Evolutionary conservation across 1,140 invertebrate species (phyloP).

Genomic region (Microvelia longipes): DNA sequence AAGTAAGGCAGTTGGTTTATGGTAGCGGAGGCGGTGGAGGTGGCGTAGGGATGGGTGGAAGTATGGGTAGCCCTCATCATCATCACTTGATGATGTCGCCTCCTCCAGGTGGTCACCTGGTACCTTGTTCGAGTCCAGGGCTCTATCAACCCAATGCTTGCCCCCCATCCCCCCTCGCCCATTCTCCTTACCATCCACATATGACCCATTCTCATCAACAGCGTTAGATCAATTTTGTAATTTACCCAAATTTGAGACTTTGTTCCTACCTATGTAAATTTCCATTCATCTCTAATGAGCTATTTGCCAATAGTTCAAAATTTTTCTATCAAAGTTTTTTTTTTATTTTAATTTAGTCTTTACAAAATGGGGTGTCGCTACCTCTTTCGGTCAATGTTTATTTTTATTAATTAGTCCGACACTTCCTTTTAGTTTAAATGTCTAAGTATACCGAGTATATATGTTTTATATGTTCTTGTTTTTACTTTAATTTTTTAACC

Average conservation of each 20-base stretch:
- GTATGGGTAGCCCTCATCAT: slow-evolving; percentile 25
- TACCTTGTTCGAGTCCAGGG: slow-evolving; percentile 39
- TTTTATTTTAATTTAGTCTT: background rate
- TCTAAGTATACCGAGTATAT: too few species aligned
- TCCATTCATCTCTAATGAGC: background rate
- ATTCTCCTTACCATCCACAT: slow-evolving; percentile 38
- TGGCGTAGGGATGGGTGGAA: slow-evolving; percentile 41
- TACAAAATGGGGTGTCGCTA: background rate
- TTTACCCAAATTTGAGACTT: background rate
- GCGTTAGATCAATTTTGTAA: slow-evolving; percentile 33
- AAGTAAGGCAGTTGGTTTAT: slow-evolving; percentile 90
- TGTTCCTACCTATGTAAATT: background rate
- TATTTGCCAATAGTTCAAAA: background rate
- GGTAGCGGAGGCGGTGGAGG: slow-evolving; percentile 38
- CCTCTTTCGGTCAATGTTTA: background rate
- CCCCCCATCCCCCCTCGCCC: slow-evolving; percentile 42
- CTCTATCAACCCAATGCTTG: slow-evolving; percentile 41
- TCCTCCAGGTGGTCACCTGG: slow-evolving; percentile 40
- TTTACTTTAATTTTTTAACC: too few species aligned
- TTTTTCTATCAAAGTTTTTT: background rate
- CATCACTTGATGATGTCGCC: slow-evolving; percentile 30
- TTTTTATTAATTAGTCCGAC: background rate
- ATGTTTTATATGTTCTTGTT: too few species aligned
- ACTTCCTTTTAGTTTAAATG: too few species aligned
- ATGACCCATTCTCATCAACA: slow-evolving; percentile 50